These are phyloP conservation scores for Chrysochloris asiatica DNA, from an alignment of 2,113 vertebrate species.

Conservation along the genomic window DNA sequence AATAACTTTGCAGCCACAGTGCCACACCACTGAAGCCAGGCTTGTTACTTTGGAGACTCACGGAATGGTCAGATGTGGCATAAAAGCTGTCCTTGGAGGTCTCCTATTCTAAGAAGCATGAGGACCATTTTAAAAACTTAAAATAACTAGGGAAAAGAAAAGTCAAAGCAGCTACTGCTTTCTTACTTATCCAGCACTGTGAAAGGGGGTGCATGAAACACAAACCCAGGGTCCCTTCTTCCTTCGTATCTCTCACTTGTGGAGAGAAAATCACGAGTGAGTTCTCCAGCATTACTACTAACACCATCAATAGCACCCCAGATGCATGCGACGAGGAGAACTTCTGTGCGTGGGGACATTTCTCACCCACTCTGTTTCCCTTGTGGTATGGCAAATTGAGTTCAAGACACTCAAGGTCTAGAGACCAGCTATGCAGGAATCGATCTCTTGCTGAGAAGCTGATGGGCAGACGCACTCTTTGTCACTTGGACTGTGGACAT, in stretches of 20 bases:
- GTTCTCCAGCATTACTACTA: no score
- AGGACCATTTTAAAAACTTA: not conserved
- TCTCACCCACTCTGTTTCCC: no score
- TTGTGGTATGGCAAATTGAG: no score
- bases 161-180: not conserved
- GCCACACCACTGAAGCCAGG: no score
- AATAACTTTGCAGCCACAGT: no score
- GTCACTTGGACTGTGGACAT: no score
- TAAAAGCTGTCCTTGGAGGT: no score
- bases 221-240: not conserved
- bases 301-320: no score
- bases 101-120: not conserved
- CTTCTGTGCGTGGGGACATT: no score
- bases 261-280: not conserved
- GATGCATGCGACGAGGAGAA: no score
- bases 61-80: no score
- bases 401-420: not conserved
- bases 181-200: not conserved
- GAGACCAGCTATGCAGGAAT: rapidly evolving
- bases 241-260: not conserved
- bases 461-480: not conserved
- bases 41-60: no score
- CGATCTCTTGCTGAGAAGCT: not conserved
- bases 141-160: not conserved
- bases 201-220: not conserved